Percentiles rank a stretch among this genome's conserved stretches.
These are phyloP conservation scores for Chaetophractus vellerosus DNA, from an alignment of 2,797 vertebrate genomes.

Conservation along the genomic window DNA sequence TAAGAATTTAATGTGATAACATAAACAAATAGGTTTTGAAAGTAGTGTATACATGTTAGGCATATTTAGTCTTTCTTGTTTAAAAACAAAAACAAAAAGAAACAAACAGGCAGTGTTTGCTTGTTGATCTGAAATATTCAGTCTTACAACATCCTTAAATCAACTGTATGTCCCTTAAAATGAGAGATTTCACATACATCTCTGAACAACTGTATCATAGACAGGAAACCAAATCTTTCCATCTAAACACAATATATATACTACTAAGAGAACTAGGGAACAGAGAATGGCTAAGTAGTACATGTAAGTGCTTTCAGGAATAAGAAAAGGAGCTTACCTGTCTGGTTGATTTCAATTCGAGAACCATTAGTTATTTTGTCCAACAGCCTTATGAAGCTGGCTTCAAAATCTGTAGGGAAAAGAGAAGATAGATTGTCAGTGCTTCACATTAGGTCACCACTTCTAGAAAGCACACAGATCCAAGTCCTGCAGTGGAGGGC, in stretches of 20 bases:
- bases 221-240: neutral
- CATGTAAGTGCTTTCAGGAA: neutral
- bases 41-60: neutral
- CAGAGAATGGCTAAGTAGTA: neutral
- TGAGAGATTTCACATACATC: neutral
- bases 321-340: slow-evolving; percentile 91
- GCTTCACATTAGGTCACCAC: neutral
- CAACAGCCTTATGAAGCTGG: slow-evolving; percentile 96
- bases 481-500: neutral
- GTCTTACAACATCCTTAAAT: slow-evolving; percentile 31
- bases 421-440: slow-evolving; percentile 12
- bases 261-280: neutral
- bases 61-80: neutral
- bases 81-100: neutral
- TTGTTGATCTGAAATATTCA: neutral
- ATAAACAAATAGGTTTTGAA: neutral
- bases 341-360: slow-evolving; percentile 98
- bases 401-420: slow-evolving; percentile 95
- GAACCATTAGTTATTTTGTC: slow-evolving; percentile 99
- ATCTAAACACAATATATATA: slow-evolving; percentile 12
- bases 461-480: neutral
- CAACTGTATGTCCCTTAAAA: neutral
- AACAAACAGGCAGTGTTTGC: neutral
- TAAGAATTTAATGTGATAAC: slow-evolving; percentile 20
- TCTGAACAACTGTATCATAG: neutral